Evolutionary conservation across 2,797 vertebrate species (phyloP), one percentile per base, ranked within the genome.

Genomic region (Enteromius fasciolatus): DNA sequence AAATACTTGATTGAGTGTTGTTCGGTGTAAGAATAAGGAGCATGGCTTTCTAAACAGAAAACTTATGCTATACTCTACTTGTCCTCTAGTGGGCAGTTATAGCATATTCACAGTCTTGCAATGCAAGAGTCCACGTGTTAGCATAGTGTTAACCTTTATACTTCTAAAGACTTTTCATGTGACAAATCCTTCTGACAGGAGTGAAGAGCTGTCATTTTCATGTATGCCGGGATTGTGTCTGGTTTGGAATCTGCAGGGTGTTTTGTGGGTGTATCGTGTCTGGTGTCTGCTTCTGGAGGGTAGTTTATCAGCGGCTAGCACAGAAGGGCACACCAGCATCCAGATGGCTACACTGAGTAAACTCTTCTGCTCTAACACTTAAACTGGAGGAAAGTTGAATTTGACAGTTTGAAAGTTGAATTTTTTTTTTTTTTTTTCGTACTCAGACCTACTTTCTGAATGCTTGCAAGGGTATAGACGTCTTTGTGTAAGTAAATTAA

Each of bases 321-420:
- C 73, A 75, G 73, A 75, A 75, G 73, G 73, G 52, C 33, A 75
- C 73, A 75, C 20, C 52, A 75, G 73, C 73, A 75, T 75, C 73
- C 73, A 75, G 73, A 75, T 75, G 73, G 73, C 73, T 75, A 39
- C 52, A 59, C 6, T 75, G 73, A 75, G 33, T 75, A 75, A 75
- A 75, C 73, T 75, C 52, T 59, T 73, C 28, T 54, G 18, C 11
- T 75, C 52, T 75, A 54, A 75, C 73, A 57, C 73, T 17, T 59
- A 25, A 75, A 75, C 72, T 75, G 9, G 52, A 57, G 15, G 14
- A 41, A 57, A 57, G 52, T 75, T 59, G 20, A 76, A 7, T 63
- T 63, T 20, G 5, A 28, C 74, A 63, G 10, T 63, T 61, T 28
- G 8, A 25, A 54, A 61, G 9, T 1, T 54, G 8, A 0, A 5